Evolutionary conservation across 2,797 vertebrate species (phyloP).

Genomic region (Eutrigla gurnardus): DNA sequence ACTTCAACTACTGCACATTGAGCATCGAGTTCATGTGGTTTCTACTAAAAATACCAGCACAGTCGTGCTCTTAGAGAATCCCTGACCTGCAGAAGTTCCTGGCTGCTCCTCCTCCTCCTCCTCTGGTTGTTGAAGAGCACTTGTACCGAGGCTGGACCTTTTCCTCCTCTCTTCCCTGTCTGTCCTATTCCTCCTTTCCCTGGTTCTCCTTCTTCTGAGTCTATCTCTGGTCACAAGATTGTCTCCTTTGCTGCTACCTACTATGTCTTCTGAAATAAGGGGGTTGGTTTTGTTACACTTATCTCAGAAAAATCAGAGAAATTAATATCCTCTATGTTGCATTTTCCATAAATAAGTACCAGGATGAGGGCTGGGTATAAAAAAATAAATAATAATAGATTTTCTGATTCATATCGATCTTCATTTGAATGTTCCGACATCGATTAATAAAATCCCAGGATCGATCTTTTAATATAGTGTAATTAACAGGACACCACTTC

Average conservation of each 20-base stretch:
- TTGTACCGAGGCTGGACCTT: slow-evolving; percentile 41
- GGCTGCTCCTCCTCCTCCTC: slow-evolving; percentile 38
- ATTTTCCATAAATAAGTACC: background rate
- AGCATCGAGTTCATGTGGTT: background rate
- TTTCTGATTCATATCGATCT: too few relatives aligned
- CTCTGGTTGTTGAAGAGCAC: slow-evolving; percentile 40
- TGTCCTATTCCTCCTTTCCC: slow-evolving; percentile 64
- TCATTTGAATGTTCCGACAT: too few relatives aligned
- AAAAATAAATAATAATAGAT: too few relatives aligned
- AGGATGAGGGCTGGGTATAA: background rate
- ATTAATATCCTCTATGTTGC: background rate
- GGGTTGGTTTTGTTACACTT: slow-evolving; percentile 20
- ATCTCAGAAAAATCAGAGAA: background rate
- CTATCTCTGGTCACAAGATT: slow-evolving; percentile 50
- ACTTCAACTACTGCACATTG: background rate
- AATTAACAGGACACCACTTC: too few relatives aligned
- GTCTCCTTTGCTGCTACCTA: slow-evolving; percentile 54
- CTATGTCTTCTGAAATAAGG: slow-evolving; percentile 66
- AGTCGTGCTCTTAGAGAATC: background rate
- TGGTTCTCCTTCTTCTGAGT: slow-evolving; percentile 58
- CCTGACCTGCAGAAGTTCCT: slow-evolving; percentile 60
- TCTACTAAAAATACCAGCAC: background rate
- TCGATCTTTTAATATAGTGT: too few relatives aligned
- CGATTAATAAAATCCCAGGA: too few relatives aligned
- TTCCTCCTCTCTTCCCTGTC: slow-evolving; percentile 60